These are phyloP conservation scores for Coptotermes formosanus DNA, from an alignment of 1,140 invertebrate genomes.

Conservation along the genomic window DNA sequence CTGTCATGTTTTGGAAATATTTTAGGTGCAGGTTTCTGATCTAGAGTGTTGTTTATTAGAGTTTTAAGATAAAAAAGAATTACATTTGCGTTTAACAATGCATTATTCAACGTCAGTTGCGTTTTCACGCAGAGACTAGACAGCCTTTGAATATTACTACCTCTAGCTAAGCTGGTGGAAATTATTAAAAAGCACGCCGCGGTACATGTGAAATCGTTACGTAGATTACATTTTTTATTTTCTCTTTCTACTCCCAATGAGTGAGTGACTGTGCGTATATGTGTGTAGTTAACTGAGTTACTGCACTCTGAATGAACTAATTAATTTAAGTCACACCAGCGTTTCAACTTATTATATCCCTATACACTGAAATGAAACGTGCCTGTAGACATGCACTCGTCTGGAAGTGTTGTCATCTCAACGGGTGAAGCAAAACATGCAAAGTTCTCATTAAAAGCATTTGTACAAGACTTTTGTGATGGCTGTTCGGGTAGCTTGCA, in stretches of 20 bases:
- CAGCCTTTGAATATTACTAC: too few species aligned
- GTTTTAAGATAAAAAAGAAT: too few species aligned
- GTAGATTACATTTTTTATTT: not conserved
- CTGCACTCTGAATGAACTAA: not conserved
- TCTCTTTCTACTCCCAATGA: not conserved
- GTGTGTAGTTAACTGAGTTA: not conserved
- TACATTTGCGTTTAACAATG: too few species aligned
- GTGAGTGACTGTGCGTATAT: not conserved
- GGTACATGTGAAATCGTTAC: not conserved
- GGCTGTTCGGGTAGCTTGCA: not conserved
- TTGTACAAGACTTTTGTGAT: slow-evolving; percentile 8
- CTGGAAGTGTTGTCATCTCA: not conserved
- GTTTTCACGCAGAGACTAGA: too few species aligned
- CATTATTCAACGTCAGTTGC: too few species aligned
- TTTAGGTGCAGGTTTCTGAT: too few species aligned
- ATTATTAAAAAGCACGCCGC: too few species aligned
- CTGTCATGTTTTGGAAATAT: too few species aligned
- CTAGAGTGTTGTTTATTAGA: too few species aligned
- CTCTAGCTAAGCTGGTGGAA: too few species aligned
- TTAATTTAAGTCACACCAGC: not conserved
- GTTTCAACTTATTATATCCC: not conserved
- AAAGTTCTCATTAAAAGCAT: not conserved
- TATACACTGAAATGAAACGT: not conserved
- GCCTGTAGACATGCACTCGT: not conserved
- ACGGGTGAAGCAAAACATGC: not conserved